Evolutionary conservation across 2,797 vertebrate species (phyloP).

Genomic region (Natrix natrix): DNA sequence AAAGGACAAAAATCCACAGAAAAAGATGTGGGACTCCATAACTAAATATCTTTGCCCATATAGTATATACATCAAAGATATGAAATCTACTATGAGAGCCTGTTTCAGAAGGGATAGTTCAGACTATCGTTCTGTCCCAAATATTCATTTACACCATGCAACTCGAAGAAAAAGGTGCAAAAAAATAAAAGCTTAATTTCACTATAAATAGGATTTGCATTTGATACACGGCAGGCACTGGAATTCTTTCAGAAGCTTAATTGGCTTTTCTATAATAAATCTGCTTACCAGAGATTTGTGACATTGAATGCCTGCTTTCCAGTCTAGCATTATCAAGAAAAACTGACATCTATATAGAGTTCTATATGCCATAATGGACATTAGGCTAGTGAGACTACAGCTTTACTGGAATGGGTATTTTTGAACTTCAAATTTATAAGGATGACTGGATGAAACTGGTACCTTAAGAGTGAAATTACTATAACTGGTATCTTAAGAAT

Average conservation of each 20-base stretch:
- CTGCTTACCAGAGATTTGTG: background rate
- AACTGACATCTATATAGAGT: background rate
- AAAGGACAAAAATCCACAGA: background rate
- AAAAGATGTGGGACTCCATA: background rate
- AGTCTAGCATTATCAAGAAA: background rate
- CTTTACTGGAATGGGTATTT: background rate
- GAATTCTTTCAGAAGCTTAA: background rate
- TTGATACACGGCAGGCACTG: background rate
- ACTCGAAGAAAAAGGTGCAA: background rate
- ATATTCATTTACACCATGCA: background rate
- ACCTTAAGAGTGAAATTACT: background rate
- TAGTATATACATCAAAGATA: background rate
- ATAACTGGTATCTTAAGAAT: background rate
- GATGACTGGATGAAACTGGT: background rate
- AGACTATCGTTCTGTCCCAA: background rate
- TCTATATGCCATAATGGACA: background rate
- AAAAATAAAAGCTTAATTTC: background rate
- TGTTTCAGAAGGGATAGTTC: background rate
- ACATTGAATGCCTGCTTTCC: background rate
- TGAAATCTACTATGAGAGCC: background rate
- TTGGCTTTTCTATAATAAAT: background rate
- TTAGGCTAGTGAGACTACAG: background rate
- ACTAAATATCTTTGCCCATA: background rate
- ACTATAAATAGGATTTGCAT: background rate
- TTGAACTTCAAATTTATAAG: background rate